Evolutionary conservation across 2,888 invertebrate species (phyloP), one percentile per base, ranked within the genome.

Genomic region (Serrognathus titanus): DNA sequence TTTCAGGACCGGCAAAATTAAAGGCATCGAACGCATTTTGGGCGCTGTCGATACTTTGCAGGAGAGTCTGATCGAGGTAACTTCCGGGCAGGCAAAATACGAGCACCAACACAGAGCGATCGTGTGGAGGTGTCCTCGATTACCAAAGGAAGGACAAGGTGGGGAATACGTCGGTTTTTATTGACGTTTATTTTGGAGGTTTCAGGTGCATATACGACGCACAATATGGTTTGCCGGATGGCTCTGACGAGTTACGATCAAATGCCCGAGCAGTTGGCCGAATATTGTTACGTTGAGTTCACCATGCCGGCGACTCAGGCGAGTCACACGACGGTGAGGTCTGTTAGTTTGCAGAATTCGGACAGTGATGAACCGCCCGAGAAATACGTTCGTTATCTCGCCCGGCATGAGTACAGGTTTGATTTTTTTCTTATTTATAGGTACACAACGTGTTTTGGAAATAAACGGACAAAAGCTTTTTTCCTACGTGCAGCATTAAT

Each of bases 111-210:
- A 97, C 80, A 85, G 93, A 63, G 88, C 97, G 57, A 93, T 99
- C 68, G 98, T 99, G 35, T 99, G 99, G 99, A 84, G 99, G 67
- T 97, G 99, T 83, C 91, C 96, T 7, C 83, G 97, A 51, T 83
- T 99, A 69, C 99, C 99, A 53, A 98, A 98, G 78, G 96, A 98
- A 79, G 97, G 98, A 64, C 97, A 99, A 85, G 98, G 97, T 94
- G 6, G 13, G 20, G 24, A 6, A 31, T 6, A 31, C 7, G 24
- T 1, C 24, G 5, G 6, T 3, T 31, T 31, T 2, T 31, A 31
- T 31, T 31, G 6, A 6, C 16, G 7, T 43, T 43, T 13, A 10
- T n/a, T 13, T 13, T 9, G 24, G 7, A 2, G 16, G 20, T 43
- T 78, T 53, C 70, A 96, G 96, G 96, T 53, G 98, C 99, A 16